phyloP scores from a whole-genome alignment of 1,140 invertebrate species.

The Philaenus spumarius region DNA sequence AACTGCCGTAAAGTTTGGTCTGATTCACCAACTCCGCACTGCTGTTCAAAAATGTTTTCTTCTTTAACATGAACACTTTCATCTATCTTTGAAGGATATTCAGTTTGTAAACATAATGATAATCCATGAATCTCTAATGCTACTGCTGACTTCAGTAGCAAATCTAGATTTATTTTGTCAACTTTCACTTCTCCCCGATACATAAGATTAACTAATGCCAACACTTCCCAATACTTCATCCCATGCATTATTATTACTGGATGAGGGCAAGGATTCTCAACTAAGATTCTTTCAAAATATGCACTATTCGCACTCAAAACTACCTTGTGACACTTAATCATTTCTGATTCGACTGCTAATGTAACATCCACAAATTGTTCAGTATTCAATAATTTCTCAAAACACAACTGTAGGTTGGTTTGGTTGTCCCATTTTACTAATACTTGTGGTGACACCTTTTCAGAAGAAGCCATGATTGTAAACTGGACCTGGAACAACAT shows the following conservation, averaged over 20 bases:
- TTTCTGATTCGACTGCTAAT: conserved; percentile 78
- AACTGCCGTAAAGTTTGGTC: too few relatives aligned
- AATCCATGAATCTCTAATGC: conserved; percentile 75
- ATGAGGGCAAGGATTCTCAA: conserved; percentile 78
- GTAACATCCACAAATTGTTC: conserved; percentile 87
- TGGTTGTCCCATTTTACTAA: conserved; percentile 86
- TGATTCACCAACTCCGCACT: too few relatives aligned
- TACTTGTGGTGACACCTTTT: conserved; percentile 35
- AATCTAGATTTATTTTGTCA: conserved; percentile 69
- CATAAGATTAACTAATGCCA: conserved; percentile 80
- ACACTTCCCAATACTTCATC: conserved; percentile 57
- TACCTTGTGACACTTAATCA: conserved; percentile 82
- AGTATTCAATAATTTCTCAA: conserved; percentile 69
- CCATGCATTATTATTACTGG: conserved; percentile 79
- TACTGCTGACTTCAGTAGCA: conserved; percentile 71
- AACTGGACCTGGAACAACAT: too few relatives aligned
- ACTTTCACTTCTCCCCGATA: conserved; percentile 82
- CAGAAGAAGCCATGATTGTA: background rate
- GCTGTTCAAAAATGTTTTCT: too few relatives aligned
- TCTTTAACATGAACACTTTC: too few relatives aligned
- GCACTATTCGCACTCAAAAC: conserved; percentile 58
- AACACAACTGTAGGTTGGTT: conserved; percentile 69
- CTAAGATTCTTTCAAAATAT: conserved; percentile 69
- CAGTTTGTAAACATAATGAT: too few relatives aligned
- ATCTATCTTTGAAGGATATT: too few relatives aligned